A percentile compares a stretch with the other conserved stretches of the same genome.
Evolutionary conservation across 2,113 vertebrate genomes (phyloP).

Genomic region (Mormyrus iriodes): DNA sequence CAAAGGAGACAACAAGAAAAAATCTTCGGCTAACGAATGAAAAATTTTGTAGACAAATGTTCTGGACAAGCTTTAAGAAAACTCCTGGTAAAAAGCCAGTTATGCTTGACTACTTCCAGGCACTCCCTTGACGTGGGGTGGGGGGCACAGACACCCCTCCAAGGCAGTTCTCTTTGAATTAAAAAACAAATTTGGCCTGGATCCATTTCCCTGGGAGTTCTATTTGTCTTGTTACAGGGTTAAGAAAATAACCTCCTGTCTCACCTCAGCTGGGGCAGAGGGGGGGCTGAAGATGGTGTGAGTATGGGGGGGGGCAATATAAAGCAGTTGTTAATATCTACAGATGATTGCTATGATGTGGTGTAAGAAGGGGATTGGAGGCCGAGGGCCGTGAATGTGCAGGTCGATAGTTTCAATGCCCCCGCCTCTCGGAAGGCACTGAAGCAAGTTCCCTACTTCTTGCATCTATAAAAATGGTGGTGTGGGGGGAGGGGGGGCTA

Average conservation of each 20-base stretch:
- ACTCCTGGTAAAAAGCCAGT: slow-evolving; percentile 47
- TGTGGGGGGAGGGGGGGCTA: slow-evolving; percentile 38
- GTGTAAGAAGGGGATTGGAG: slow-evolving; percentile 21
- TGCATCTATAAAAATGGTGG: slow-evolving; percentile 37
- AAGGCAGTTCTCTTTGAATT: slow-evolving; percentile 43
- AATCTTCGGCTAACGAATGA: slow-evolving; percentile 3
- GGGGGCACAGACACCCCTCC: slow-evolving; percentile 34
- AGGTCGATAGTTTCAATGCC: slow-evolving; percentile 31
- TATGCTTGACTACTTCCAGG: slow-evolving; percentile 45
- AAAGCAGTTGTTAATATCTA: slow-evolving; percentile 29
- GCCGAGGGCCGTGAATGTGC: slow-evolving; percentile 37
- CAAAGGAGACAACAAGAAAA: slow-evolving; percentile 9
- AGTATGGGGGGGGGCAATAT: background rate
- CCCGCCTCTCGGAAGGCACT: slow-evolving; percentile 35
- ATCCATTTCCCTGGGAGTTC: slow-evolving; percentile 42
- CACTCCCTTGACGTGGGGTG: slow-evolving; percentile 33
- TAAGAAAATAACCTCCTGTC: slow-evolving; percentile 52
- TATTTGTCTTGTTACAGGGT: slow-evolving; percentile 51
- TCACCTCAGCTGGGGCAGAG: slow-evolving; percentile 38
- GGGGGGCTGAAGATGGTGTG: slow-evolving; percentile 17
- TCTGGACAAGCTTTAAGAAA: slow-evolving; percentile 36
- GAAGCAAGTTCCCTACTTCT: slow-evolving; percentile 23
- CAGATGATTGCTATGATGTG: slow-evolving; percentile 46
- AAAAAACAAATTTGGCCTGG: slow-evolving; percentile 50
- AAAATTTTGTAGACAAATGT: slow-evolving; percentile 30